phyloP scores from a whole-genome alignment of 1,140 invertebrate genomes.

The Stratiolaelaps scimitus region DNA sequence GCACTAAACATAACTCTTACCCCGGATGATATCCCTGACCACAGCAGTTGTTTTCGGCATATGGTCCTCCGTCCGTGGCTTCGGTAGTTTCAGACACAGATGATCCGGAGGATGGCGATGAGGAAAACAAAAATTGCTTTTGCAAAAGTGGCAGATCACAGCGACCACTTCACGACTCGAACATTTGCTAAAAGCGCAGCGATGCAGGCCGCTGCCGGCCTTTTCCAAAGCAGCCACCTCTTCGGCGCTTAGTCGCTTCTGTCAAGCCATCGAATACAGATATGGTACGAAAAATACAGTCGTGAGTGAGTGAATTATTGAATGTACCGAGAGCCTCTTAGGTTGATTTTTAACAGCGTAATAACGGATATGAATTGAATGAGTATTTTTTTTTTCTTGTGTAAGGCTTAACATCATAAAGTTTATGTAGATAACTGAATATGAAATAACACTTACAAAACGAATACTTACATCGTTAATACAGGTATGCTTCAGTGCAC shows the following conservation, averaged over 20 bases:
- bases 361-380: too few species aligned
- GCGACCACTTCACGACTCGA: background rate
- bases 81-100: background rate
- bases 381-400: too few species aligned
- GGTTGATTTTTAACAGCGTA: too few species aligned
- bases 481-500: conserved; percentile 12
- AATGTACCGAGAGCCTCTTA: too few species aligned
- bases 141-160: conserved; percentile 21
- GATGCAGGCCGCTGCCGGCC: background rate
- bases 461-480: conserved; percentile 3
- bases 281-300: too few species aligned
- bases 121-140: background rate
- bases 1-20: background rate
- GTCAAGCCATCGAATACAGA: too few species aligned
- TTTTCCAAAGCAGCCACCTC: conserved; percentile 1
- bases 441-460: too few species aligned
- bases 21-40: conserved; percentile 6
- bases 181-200: background rate
- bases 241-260: conserved; percentile 8
- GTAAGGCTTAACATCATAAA: too few species aligned
- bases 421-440: too few species aligned
- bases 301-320: too few species aligned
- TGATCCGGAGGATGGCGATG: conserved; percentile 25
- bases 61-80: background rate
- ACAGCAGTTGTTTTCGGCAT: conserved; percentile 7